Conservation (phyloP, 2,888 invertebrate genomes). For the Drosophila bunnanda region DNA sequence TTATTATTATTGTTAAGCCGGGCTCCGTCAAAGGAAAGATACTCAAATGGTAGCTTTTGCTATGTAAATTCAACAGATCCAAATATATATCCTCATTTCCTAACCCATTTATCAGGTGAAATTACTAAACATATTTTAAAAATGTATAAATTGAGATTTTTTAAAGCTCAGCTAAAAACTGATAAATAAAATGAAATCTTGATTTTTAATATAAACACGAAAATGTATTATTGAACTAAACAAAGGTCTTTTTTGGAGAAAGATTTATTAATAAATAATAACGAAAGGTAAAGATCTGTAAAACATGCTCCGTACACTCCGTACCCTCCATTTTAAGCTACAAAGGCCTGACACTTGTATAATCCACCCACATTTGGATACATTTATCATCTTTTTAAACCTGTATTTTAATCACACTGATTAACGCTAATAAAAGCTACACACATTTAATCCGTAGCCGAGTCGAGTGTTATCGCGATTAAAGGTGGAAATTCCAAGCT, state of each 20-base stretch:
- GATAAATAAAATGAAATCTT: neutral
- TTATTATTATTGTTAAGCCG: neutral
- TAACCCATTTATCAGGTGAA: neutral
- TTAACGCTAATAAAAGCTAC: neutral
- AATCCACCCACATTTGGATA: too few relatives aligned
- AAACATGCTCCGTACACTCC: neutral
- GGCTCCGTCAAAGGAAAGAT: slow-evolving; percentile 4
- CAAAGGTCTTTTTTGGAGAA: neutral
- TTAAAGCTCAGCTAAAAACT: neutral
- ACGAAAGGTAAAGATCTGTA: neutral
- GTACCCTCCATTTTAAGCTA: neutral
- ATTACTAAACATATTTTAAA: neutral
- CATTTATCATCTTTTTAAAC: neutral
- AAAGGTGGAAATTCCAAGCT: slow-evolving; percentile 13
- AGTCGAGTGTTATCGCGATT: slow-evolving; percentile 18
- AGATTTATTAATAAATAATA: neutral
- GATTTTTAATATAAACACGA: too few relatives aligned
- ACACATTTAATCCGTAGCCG: neutral
- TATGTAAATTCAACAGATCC: slow-evolving; percentile 7
- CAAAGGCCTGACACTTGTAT: neutral
- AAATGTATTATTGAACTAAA: too few relatives aligned
- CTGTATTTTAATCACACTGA: slow-evolving; percentile 12
- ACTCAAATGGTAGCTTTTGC: slow-evolving; percentile 19
- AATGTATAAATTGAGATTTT: neutral
- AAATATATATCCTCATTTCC: neutral